These are phyloP conservation scores for Orchestia grillus DNA, from an alignment of 1,140 invertebrate genomes.

Conservation along the genomic window DNA sequence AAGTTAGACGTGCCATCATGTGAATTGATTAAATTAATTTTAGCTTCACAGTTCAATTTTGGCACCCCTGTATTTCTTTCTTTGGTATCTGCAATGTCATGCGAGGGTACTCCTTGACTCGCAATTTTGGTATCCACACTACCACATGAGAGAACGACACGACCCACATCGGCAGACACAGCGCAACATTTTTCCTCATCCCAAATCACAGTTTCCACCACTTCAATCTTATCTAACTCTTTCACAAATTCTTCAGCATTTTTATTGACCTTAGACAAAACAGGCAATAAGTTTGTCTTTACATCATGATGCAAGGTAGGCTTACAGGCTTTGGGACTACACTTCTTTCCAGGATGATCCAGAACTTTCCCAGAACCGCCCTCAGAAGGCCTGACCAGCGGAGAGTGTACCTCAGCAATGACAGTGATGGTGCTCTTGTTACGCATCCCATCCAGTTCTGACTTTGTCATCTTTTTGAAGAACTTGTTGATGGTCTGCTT, in stretches of 20 bases:
- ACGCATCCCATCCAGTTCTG: background rate
- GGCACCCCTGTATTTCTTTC: too few species aligned
- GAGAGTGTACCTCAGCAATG: conserved; percentile 32
- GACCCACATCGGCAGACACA: background rate
- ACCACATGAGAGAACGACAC: background rate
- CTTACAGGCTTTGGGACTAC: background rate
- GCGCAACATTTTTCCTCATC: background rate
- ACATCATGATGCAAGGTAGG: background rate
- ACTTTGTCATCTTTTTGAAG: conserved; percentile 26
- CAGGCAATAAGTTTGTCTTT: background rate
- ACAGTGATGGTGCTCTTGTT: conserved; percentile 26
- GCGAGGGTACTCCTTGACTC: background rate
- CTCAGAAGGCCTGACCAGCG: background rate
- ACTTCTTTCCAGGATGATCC: background rate
- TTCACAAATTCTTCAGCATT: background rate
- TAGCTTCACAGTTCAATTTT: background rate
- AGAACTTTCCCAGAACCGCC: background rate
- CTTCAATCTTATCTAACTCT: background rate
- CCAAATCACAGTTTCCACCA: background rate
- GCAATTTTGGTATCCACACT: background rate
- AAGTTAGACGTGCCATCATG: background rate
- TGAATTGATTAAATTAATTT: background rate
- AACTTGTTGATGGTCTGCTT: background rate
- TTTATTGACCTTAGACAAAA: background rate
- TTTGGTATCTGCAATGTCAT: too few species aligned